phyloP scores from a whole-genome alignment of 2,113 vertebrate genomes.

The Aramus guarauna region DNA sequence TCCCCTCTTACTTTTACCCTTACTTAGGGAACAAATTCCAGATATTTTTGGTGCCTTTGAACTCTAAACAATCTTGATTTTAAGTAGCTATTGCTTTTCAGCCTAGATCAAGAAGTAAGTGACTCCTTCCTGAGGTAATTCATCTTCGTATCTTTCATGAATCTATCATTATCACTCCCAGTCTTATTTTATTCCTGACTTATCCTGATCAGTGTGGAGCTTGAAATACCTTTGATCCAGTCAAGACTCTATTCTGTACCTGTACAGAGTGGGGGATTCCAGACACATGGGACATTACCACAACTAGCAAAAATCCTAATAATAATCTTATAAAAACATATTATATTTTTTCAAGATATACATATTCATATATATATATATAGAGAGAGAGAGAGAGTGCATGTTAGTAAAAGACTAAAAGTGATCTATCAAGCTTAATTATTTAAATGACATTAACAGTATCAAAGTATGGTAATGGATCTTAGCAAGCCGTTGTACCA shows the following conservation, averaged over 20 bases:
- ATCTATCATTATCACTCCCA: background rate
- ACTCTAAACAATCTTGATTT: background rate
- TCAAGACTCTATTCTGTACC: background rate
- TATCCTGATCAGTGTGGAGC: background rate
- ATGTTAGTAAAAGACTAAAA: background rate
- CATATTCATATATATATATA: background rate
- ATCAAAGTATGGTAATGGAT: background rate
- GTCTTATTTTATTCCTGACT: background rate
- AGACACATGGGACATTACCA: background rate
- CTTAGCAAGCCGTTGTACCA: background rate
- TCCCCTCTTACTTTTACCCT: background rate
- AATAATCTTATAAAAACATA: background rate
- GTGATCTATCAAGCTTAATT: background rate
- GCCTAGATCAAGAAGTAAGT: background rate
- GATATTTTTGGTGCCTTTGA: background rate
- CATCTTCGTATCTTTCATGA: background rate
- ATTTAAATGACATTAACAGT: background rate
- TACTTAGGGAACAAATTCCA: background rate
- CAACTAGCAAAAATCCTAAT: background rate
- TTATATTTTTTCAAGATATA: background rate
- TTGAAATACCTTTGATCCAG: background rate
- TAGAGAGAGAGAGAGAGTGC: background rate
- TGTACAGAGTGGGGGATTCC: background rate
- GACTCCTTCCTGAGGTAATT: background rate
- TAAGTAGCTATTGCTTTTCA: background rate